Conservation (phyloP, 1,140 invertebrate species). For the Macrocentrus cingulum region DNA sequence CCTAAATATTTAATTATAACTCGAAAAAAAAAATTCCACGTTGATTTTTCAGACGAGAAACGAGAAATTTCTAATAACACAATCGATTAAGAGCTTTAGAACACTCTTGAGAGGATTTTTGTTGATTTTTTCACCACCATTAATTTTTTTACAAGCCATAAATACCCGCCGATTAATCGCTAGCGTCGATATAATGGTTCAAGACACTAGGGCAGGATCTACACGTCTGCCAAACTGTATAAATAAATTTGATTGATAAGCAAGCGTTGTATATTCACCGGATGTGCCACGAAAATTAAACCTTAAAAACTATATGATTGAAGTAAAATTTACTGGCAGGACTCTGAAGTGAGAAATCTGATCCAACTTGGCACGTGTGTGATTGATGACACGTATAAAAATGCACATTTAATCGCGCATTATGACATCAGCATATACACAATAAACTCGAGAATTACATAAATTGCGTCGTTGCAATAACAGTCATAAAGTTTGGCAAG, state of each 20-base stretch:
- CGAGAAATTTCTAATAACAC: no score
- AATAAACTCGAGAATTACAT: constrained; percentile 22
- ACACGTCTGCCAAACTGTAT: constrained; percentile 7
- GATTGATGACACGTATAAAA: neutral
- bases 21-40: neutral
- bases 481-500: constrained; percentile 17
- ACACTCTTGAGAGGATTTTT: no score
- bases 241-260: constrained; percentile 22
- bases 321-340: no score
- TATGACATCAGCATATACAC: neutral
- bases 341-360: no score
- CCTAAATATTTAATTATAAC: constrained; percentile 5
- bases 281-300: no score
- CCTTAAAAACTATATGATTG: no score
- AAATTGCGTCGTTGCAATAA: constrained; percentile 5
- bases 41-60: neutral
- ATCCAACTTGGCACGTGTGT: neutral
- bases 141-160: no score
- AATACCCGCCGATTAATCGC: constrained; percentile 28
- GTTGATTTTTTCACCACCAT: no score
- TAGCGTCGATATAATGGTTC: constrained; percentile 4
- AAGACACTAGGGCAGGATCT: neutral
- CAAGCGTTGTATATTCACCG: neutral
- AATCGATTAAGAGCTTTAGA: no score
- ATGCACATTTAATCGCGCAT: neutral